phyloP scores from a whole-genome alignment of 2,113 vertebrate genomes.

The Lucifuga dentata region DNA sequence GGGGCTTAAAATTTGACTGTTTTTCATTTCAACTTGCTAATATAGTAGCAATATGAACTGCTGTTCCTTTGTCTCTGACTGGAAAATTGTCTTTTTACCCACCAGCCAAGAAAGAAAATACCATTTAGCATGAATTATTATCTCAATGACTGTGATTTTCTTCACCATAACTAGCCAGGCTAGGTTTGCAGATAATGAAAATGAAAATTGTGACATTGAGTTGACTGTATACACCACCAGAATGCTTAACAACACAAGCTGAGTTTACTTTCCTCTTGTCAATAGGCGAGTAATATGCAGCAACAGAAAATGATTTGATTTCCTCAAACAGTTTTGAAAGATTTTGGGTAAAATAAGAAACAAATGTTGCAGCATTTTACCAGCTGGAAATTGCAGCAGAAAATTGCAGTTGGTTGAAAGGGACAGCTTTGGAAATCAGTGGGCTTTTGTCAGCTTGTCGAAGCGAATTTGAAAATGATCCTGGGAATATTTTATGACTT shows the following conservation, averaged over 20 bases:
- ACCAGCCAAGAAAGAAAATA: conserved; percentile 20
- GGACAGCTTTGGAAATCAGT: conserved; percentile 43
- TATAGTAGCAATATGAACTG: conserved; percentile 9
- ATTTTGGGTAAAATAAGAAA: not conserved
- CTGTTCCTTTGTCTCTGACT: conserved; percentile 21
- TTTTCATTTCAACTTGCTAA: conserved; percentile 30
- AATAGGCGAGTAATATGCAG: conserved; percentile 5
- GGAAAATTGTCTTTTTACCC: conserved; percentile 34
- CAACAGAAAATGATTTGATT: conserved; percentile 7
- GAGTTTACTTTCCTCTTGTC: conserved; percentile 4
- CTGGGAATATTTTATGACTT: conserved; percentile 49
- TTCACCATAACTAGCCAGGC: conserved; percentile 23
- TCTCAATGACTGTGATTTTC: conserved; percentile 37
- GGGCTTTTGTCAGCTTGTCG: conserved; percentile 57
- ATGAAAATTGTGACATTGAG: conserved; percentile 40
- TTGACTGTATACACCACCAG: conserved; percentile 12
- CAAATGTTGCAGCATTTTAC: not conserved
- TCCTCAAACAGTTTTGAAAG: not conserved
- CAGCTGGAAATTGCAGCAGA: not conserved
- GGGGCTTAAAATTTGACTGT: not conserved
- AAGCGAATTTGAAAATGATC: conserved; percentile 64
- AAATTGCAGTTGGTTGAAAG: conserved; percentile 15
- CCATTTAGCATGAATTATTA: conserved; percentile 35
- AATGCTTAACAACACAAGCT: conserved; percentile 24
- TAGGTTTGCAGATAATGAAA: conserved; percentile 43